Evolutionary conservation across 2,888 invertebrate species (phyloP).

Genomic region (Boloria euphrosyne): DNA sequence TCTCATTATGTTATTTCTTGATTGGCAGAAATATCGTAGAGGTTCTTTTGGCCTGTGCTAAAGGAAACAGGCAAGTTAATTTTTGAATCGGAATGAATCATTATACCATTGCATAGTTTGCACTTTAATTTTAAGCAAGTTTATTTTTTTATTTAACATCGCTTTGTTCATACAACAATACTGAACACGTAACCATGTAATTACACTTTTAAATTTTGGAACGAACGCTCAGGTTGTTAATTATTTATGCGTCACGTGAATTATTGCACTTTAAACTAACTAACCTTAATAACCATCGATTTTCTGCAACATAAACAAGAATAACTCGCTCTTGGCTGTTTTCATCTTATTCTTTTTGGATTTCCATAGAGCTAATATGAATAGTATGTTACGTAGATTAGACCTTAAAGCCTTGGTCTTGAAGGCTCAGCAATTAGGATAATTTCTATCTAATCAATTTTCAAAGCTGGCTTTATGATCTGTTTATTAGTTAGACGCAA

Average conservation of each 20-base stretch:
- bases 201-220: slow-evolving; percentile 9
- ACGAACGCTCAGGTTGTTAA: neutral
- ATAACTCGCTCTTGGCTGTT: slow-evolving; percentile 19
- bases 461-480: slow-evolving; percentile 16
- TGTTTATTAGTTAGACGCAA: slow-evolving; percentile 23
- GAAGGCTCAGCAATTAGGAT: slow-evolving; percentile 17
- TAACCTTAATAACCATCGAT: slow-evolving; percentile 21
- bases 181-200: slow-evolving; percentile 1
- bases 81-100: slow-evolving; percentile 4
- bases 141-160: neutral
- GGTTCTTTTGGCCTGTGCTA: slow-evolving; percentile 59
- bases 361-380: slow-evolving; percentile 16
- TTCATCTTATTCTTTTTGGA: slow-evolving; percentile 12
- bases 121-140: slow-evolving; percentile 1
- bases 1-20: slow-evolving; percentile 41
- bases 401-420: slow-evolving; percentile 11
- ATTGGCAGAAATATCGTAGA: slow-evolving; percentile 74
- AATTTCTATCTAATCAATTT: slow-evolving; percentile 22
- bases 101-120: neutral
- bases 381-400: slow-evolving; percentile 6
- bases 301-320: slow-evolving; percentile 19
- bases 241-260: slow-evolving; percentile 16
- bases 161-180: slow-evolving; percentile 11
- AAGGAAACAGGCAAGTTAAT: slow-evolving; percentile 67
- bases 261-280: slow-evolving; percentile 22